phyloP scores from a whole-genome alignment of 2,113 vertebrate genomes.

The Microtus richardsoni region DNA sequence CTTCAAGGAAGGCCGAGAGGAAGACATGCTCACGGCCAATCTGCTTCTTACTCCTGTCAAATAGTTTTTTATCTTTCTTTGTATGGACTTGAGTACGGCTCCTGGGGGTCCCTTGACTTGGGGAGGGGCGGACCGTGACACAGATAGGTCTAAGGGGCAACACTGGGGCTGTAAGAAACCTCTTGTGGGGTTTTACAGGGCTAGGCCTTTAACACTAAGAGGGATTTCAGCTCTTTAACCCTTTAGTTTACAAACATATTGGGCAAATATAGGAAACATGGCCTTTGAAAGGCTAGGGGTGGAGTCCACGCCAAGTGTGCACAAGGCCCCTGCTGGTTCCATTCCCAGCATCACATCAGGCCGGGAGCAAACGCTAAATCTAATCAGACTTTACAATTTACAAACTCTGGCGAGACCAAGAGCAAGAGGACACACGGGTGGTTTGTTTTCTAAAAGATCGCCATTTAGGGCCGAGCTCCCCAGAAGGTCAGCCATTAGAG shows the following conservation, averaged over 20 bases:
- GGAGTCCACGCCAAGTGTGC: background rate
- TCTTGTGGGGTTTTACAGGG: background rate
- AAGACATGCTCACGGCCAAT: background rate
- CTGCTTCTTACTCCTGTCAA: background rate
- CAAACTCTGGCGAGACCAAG: background rate
- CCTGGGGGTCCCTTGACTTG: background rate
- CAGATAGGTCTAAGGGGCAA: background rate
- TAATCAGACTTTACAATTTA: background rate
- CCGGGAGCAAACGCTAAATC: background rate
- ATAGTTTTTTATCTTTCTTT: background rate
- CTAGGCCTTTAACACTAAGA: background rate
- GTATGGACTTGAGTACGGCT: background rate
- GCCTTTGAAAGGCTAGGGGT: background rate
- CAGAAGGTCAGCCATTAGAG: background rate
- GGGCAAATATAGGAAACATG: background rate
- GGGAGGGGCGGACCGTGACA: background rate
- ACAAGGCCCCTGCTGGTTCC: background rate
- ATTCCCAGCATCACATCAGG: background rate
- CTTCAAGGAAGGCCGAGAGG: background rate
- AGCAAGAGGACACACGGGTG: background rate
- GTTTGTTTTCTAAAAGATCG: background rate
- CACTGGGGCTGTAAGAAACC: background rate
- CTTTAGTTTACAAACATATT: background rate
- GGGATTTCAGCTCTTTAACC: background rate
- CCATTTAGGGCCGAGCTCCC: background rate